Evolutionary conservation across 2,797 vertebrate genomes (phyloP).

Genomic region (Danio tinwini): DNA sequence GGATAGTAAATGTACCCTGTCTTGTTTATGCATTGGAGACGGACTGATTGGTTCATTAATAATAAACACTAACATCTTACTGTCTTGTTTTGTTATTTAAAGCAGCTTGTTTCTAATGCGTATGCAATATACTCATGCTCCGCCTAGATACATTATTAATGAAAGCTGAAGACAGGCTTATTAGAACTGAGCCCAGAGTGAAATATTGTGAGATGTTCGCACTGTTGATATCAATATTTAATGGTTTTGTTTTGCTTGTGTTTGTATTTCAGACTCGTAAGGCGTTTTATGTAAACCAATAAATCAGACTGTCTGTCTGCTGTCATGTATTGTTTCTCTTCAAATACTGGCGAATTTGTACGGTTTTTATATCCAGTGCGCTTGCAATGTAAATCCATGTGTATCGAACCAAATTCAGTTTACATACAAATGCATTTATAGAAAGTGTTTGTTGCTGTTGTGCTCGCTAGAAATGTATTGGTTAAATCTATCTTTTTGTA

Average conservation of each 20-base stretch:
- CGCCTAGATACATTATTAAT: conserved; percentile 47
- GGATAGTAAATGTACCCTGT: neutral
- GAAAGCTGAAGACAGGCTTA: conserved; percentile 46
- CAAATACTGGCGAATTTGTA: neutral
- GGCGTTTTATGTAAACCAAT: conserved; percentile 1
- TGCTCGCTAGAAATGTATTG: no score
- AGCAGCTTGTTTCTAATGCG: neutral
- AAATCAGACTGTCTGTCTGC: neutral
- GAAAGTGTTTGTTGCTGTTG: neutral
- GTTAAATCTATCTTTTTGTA: no score
- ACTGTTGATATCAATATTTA: conserved; percentile 46
- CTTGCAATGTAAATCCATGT: neutral
- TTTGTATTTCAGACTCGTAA: conserved; percentile 28
- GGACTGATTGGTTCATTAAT: neutral
- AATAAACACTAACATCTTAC: neutral
- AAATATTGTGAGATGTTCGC: conserved; percentile 37
- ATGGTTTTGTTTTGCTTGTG: conserved; percentile 18
- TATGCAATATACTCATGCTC: conserved; percentile 16
- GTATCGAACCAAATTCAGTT: neutral
- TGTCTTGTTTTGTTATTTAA: neutral
- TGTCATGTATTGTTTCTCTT: neutral
- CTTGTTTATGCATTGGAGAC: neutral
- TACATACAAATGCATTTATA: neutral
- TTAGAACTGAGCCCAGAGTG: conserved; percentile 30
- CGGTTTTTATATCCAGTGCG: neutral